Percentiles rank a stretch among this genome's conserved stretches.
Conservation (phyloP, 2,888 invertebrate species). For the Eilema depressum region DNA sequence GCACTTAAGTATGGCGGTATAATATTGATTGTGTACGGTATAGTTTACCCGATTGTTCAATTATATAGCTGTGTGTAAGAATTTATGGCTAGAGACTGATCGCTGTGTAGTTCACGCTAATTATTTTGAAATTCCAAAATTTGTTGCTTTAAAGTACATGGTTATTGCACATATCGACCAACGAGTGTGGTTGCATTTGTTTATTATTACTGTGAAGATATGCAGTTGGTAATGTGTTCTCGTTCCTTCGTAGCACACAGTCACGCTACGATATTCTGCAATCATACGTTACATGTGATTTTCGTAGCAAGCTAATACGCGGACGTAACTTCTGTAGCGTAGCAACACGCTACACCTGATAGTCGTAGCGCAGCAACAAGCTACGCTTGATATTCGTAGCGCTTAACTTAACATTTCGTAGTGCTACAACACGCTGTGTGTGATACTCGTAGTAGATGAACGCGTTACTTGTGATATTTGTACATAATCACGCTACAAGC, state of each 20-base stretch:
- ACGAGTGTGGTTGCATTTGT: conserved; percentile 10
- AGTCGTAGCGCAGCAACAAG: conserved; percentile 1
- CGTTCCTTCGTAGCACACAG: conserved; percentile 10
- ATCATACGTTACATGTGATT: background rate
- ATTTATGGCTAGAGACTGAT: conserved; percentile 30
- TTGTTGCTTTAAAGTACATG: conserved; percentile 20
- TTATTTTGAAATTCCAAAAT: conserved; percentile 16
- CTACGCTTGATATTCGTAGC: conserved; percentile 8
- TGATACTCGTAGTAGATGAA: conserved; percentile 6
- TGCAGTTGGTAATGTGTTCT: conserved; percentile 5
- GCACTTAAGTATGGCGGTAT: conserved; percentile 6
- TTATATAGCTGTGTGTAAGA: conserved; percentile 32
- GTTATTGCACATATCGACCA: conserved; percentile 5
- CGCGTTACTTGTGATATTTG: conserved; percentile 9
- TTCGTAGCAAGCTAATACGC: background rate
- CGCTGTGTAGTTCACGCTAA: conserved; percentile 17
- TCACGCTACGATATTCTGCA: conserved; percentile 2
- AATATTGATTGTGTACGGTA: background rate
- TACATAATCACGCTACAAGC: conserved; percentile 5
- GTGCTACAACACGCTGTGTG: background rate
- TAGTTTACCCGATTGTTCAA: conserved; percentile 47
- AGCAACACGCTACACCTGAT: background rate
- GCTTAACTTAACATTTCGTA: background rate
- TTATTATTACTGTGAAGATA: background rate
- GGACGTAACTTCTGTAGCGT: background rate